Base-by-base conservation (phyloP, 1,140 invertebrate species). In the Drosophila cardini region DNA sequence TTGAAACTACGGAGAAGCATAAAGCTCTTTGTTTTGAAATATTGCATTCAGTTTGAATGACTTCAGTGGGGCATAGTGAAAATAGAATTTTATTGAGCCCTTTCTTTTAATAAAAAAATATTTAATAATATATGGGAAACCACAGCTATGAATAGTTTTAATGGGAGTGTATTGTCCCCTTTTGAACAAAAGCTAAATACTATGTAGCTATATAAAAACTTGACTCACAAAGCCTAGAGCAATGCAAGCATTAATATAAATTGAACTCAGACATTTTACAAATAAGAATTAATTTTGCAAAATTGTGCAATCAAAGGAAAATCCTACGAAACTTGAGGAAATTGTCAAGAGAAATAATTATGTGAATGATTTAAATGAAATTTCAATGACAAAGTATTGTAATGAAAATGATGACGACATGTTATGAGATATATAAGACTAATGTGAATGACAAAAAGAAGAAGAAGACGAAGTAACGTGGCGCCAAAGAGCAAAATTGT, bases 301-400 rank as follows among this genome's bases (percentile, higher is more conserved):
- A 11, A 26, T 21, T 26, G 4, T 46, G 16, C 18, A 46, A 46
- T 26, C 18, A 48, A 9, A 48, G 21, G 10, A 26, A 48, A 11
- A 11, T 50, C 21, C 46, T 26, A 32, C 10, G n/a, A 30, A 48
- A 50, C 1, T 30, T 34, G n/a, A 52, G 48, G 3, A 50, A 50
- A 50, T 30, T 16, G 11, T 38, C 21, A 26, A 21, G 42, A 60
- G 50, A 69, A 64, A 40, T 62, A 61, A 65, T 75, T 65, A 69
- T 52, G 57, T 11, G 18, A 43, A 71, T 52, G 30, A 82, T 78
- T 62, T 78, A 52, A 81, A 82, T 67, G 45, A 70, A 75, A 78
- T 78, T 26, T 55, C 50, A 71, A 71, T 78, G 69, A 60, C 57
- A 53, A 26, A 45, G 16, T 58, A 57, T 60, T 60, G 38, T 48